Conservation (phyloP, 2,113 vertebrate species). For the Apaloderma vittatum region DNA sequence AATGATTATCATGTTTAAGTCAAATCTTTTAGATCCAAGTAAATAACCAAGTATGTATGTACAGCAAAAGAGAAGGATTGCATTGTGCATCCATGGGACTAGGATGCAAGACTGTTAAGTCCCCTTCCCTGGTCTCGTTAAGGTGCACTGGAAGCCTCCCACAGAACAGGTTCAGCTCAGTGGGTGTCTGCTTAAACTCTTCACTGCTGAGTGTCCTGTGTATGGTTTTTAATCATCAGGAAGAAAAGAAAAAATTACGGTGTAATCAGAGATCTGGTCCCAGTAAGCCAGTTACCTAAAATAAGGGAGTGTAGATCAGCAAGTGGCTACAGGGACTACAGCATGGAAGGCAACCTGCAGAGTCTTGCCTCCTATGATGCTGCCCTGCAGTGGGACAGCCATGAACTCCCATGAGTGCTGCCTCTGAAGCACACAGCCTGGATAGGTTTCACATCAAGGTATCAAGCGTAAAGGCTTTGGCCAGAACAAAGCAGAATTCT, state of each 20-base stretch:
- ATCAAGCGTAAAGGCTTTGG: not conserved
- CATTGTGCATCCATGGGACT: not conserved
- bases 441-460: not conserved
- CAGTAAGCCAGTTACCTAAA: not conserved
- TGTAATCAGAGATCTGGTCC: not conserved
- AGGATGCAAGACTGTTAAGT: not conserved
- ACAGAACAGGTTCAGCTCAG: not conserved
- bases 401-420: accelerated
- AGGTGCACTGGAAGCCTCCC: not conserved
- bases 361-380: not conserved
- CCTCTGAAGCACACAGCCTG: not conserved
- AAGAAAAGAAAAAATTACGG: not conserved
- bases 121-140: not conserved
- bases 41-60: not conserved
- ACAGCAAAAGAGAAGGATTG: not conserved
- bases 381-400: not conserved
- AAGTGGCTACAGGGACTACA: not conserved
- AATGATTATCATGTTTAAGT: not conserved
- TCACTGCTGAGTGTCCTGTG: not conserved
- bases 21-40: not conserved
- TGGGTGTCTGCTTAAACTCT: not conserved
- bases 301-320: not conserved
- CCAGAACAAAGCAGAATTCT: not conserved
- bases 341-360: not conserved
- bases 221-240: not conserved